Evolutionary conservation across 2,888 invertebrate genomes (phyloP).

Genomic region (Eulithis prunata): DNA sequence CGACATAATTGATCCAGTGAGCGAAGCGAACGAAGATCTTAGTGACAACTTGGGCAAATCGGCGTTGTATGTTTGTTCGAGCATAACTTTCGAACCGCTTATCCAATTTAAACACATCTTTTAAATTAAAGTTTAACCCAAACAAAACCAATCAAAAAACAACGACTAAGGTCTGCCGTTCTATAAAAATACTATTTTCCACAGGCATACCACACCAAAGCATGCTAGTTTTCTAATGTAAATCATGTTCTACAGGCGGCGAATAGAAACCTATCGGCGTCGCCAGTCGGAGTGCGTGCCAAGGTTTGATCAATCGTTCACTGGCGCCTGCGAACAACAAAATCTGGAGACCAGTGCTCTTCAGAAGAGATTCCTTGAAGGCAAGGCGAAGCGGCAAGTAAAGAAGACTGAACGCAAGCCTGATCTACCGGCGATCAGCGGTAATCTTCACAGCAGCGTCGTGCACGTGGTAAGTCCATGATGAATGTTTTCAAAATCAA

Average conservation of each 20-base stretch:
- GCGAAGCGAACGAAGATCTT: too few species aligned
- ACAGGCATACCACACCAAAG: neutral
- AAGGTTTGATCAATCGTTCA: slow-evolving; percentile 94
- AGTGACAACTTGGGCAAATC: too few species aligned
- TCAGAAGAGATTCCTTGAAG: slow-evolving; percentile 95
- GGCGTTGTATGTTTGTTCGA: too few species aligned
- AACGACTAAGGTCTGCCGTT: too few species aligned
- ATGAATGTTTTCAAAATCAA: neutral
- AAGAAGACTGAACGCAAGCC: slow-evolving; percentile 89
- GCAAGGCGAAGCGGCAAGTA: slow-evolving; percentile 93
- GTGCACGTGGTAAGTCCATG: slow-evolving; percentile 86
- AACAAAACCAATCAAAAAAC: neutral
- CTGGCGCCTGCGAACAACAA: slow-evolving; percentile 94
- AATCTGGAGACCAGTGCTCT: slow-evolving; percentile 94
- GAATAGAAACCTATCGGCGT: slow-evolving; percentile 94
- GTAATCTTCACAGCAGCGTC: slow-evolving; percentile 88
- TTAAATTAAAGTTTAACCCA: too few species aligned
- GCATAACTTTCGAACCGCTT: too few species aligned
- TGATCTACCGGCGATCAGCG: slow-evolving; percentile 76
- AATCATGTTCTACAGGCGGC: slow-evolving; percentile 81
- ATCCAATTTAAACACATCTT: too few species aligned
- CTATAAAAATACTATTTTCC: too few species aligned
- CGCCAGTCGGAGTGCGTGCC: slow-evolving; percentile 94
- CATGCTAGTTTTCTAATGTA: slow-evolving; percentile 1
- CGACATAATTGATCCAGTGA: too few species aligned